Evolutionary conservation across 2,888 invertebrate genomes (phyloP).

Genomic region (Luperina nickerlii): DNA sequence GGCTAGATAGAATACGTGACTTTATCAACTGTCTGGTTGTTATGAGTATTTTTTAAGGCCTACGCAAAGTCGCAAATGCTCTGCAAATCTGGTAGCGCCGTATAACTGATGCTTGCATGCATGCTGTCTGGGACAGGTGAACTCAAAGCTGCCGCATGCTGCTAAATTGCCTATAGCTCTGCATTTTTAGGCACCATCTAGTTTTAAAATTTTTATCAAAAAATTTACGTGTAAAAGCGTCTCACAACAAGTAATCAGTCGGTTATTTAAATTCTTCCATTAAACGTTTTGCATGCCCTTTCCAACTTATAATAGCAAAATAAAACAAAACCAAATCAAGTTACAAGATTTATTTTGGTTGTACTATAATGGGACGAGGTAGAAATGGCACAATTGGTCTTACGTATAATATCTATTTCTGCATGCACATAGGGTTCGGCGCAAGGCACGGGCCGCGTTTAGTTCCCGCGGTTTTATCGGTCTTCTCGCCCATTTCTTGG

Average conservation of each 20-base stretch:
- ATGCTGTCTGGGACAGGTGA: too few species aligned
- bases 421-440: conserved; percentile 54
- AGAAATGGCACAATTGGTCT: background rate
- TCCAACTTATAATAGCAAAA: background rate
- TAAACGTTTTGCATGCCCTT: background rate
- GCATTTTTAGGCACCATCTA: too few species aligned
- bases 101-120: too few species aligned
- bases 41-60: background rate
- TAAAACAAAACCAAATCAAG: conserved; percentile 23
- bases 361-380: background rate
- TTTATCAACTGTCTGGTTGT: background rate
- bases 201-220: too few species aligned
- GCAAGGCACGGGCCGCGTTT: conserved; percentile 57
- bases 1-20: background rate
- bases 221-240: too few species aligned
- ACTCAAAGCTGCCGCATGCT: too few species aligned
- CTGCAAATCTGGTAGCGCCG: background rate
- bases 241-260: background rate
- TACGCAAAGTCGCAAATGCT: too few species aligned
- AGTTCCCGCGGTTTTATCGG: background rate
- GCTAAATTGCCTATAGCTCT: too few species aligned
- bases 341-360: conserved; percentile 14
- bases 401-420: conserved; percentile 27
- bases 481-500: conserved; percentile 46
- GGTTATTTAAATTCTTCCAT: background rate